A percentile compares a stretch with the other conserved stretches of the same genome.
Evolutionary conservation across 2,888 invertebrate genomes (phyloP).

Genomic region (Clistopyga incitator): DNA sequence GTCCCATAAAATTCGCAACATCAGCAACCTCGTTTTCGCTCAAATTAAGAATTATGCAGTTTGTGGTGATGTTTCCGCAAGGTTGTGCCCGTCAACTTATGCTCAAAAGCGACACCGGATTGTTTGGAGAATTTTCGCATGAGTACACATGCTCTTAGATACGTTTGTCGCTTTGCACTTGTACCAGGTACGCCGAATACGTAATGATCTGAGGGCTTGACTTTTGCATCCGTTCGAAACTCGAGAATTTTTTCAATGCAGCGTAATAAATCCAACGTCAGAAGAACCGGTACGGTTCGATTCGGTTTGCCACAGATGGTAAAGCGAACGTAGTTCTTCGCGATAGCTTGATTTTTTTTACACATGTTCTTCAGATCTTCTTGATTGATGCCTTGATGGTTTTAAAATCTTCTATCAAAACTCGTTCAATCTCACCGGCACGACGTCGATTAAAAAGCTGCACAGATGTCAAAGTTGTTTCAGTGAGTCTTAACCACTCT

Average conservation of each 20-base stretch:
- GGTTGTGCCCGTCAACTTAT: slow-evolving; percentile 62
- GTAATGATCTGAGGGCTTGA: slow-evolving; percentile 55
- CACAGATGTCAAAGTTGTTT: slow-evolving; percentile 45
- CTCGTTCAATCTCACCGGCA: slow-evolving; percentile 63
- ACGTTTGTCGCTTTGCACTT: slow-evolving; percentile 24
- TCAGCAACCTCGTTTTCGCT: slow-evolving; percentile 58
- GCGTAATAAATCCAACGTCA: slow-evolving; percentile 37
- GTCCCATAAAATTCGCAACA: slow-evolving; percentile 65
- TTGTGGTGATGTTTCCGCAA: slow-evolving; percentile 68
- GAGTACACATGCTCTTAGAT: slow-evolving; percentile 52
- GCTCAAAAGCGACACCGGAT: slow-evolving; percentile 60
- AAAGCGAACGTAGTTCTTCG: slow-evolving; percentile 59
- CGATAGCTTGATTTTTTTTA: slow-evolving; percentile 28
- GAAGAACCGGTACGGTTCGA: slow-evolving; percentile 65
- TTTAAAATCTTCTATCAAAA: slow-evolving; percentile 57
- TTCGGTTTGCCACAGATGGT: slow-evolving; percentile 63
- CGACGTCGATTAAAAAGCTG: slow-evolving; percentile 66
- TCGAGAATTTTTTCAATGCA: slow-evolving; percentile 54
- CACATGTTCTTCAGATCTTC: slow-evolving; percentile 48
- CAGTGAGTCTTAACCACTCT: slow-evolving; percentile 39
- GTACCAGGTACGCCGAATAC: slow-evolving; percentile 61
- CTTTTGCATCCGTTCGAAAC: slow-evolving; percentile 47
- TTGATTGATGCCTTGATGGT: slow-evolving; percentile 1
- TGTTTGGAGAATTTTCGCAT: slow-evolving; percentile 51
- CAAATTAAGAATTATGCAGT: slow-evolving; percentile 61